Conservation (phyloP, 1,140 invertebrate genomes). For the Thaumetopoea pityocampa region DNA sequence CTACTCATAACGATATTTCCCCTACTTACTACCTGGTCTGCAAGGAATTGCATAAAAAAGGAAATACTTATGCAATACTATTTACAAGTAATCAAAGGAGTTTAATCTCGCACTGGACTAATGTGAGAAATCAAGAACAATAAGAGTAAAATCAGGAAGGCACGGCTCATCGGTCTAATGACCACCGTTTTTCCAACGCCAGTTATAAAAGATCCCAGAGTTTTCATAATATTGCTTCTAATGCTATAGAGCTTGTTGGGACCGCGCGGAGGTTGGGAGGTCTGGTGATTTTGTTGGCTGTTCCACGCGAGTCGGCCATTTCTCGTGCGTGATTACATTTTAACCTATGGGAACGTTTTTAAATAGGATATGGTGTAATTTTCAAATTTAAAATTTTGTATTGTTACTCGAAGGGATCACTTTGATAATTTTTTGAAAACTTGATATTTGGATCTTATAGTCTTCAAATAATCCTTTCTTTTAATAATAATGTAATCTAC, state of each 20-base stretch:
- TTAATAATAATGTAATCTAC: slow-evolving; percentile 1
- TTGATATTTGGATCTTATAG: background rate
- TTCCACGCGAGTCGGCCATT: slow-evolving; percentile 36
- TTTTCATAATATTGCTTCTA: background rate
- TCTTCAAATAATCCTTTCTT: background rate
- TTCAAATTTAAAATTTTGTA: slow-evolving; percentile 4
- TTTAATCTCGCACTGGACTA: slow-evolving; percentile 23
- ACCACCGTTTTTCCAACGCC: slow-evolving; percentile 25
- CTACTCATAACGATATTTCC: no score
- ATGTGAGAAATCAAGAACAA: slow-evolving; percentile 54
- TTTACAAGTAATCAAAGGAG: slow-evolving; percentile 16
- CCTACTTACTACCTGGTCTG: no score
- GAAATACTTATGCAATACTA: slow-evolving; percentile 5
- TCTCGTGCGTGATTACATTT: slow-evolving; percentile 43
- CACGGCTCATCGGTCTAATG: slow-evolving; percentile 44
- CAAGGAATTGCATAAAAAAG: no score
- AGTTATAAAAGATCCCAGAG: slow-evolving; percentile 6
- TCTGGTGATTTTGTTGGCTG: slow-evolving; percentile 20
- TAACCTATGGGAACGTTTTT: slow-evolving; percentile 46
- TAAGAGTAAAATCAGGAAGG: slow-evolving; percentile 44
- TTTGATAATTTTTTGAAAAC: background rate
- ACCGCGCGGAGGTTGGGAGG: slow-evolving; percentile 11
- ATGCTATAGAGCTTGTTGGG: background rate
- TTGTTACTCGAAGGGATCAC: background rate
- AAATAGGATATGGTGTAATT: slow-evolving; percentile 29